Evolutionary conservation across 2,113 vertebrate species (phyloP).

Genomic region (Mesitornis unicolor): DNA sequence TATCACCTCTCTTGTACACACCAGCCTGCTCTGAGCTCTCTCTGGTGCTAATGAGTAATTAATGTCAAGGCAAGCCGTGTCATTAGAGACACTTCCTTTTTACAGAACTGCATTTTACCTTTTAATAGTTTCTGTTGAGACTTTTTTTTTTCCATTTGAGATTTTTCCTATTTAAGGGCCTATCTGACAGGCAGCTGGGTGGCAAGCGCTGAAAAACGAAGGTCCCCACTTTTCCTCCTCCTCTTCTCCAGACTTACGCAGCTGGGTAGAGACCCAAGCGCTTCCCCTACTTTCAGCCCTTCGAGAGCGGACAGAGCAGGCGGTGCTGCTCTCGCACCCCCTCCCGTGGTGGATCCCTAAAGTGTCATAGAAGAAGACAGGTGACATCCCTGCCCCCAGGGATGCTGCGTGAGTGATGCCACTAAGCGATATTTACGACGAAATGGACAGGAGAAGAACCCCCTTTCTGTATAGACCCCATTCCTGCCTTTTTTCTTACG

Average conservation of each 20-base stretch:
- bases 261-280: background rate
- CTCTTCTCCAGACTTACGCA: background rate
- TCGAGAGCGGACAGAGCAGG: background rate
- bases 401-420: accelerated
- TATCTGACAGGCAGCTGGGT: background rate
- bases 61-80: background rate
- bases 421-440: accelerated
- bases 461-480: background rate
- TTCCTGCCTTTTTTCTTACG: background rate
- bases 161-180: background rate
- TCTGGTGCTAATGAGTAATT: background rate
- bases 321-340: slow-evolving; percentile 27
- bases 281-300: background rate
- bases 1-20: background rate
- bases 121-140: background rate
- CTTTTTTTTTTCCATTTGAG: background rate
- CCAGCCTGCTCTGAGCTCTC: background rate
- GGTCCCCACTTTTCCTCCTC: background rate
- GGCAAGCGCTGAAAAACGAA: background rate
- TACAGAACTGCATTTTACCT: background rate
- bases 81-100: background rate
- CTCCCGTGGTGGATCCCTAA: slow-evolving; percentile 32
- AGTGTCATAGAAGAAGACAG: background rate
- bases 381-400: background rate
- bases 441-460: background rate